These are phyloP conservation scores for Lepus oiostolus DNA, from an alignment of 2,797 vertebrate genomes.

Conservation along the genomic window DNA sequence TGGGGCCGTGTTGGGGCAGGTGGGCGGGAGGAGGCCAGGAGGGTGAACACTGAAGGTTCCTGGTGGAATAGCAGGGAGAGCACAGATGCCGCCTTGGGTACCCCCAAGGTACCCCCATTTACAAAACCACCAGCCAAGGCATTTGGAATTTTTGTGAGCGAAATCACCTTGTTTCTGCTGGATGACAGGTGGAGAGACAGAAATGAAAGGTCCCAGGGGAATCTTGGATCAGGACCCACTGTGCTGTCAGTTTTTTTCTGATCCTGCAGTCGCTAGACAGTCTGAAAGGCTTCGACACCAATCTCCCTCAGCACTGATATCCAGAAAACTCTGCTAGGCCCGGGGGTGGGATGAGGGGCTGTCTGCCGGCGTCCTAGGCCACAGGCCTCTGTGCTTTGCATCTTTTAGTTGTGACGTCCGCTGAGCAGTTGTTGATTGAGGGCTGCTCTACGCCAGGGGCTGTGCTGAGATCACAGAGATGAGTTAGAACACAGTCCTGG, in stretches of 20 bases:
- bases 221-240: slow-evolving; percentile 69
- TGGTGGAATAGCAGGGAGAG: not conserved
- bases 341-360: no score
- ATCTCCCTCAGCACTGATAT: not conserved
- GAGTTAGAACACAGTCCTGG: not conserved
- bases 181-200: slow-evolving; percentile 70
- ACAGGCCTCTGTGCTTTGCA: rapidly evolving
- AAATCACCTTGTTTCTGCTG: slow-evolving; percentile 85
- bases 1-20: not conserved
- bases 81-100: not conserved
- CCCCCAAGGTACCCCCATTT: not conserved
- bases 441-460: not conserved
- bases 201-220: slow-evolving; percentile 71
- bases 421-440: not conserved
- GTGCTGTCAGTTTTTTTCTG: slow-evolving; percentile 64
- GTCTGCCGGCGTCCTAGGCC: not conserved
- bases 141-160: slow-evolving; percentile 83
- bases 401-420: not conserved
- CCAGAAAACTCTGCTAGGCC: not conserved
- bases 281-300: slow-evolving; percentile 3
- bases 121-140: slow-evolving; percentile 57
- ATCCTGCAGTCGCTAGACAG: not conserved
- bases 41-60: not conserved
- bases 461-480: not conserved
- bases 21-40: not conserved